Evolutionary conservation across 35 echinoderm and acorn worm species (phyloP), one percentile per base, ranked within the genome.

Genomic region (Antedon bifida): DNA sequence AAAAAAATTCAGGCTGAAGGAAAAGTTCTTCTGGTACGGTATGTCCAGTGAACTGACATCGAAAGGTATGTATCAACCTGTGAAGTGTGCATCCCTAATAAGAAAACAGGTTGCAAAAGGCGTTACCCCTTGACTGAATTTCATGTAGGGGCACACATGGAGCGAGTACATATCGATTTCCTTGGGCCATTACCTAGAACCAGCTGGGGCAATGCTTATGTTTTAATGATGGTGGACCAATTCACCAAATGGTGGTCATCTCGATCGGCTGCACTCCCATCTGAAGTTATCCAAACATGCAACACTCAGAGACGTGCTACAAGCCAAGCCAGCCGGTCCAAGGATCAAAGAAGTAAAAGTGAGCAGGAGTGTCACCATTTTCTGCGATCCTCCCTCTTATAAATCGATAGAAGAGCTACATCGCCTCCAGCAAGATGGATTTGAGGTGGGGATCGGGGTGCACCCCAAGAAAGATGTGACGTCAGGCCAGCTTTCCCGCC

Each of bases 231-330:
- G 30, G 76, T 86, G 23, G 75, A 77, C 36, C 85, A 86, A 55
- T 86, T 86, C 30, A 86, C 77, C 0, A 86, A 86, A 39, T 86
- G 85, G 85, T n/a, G n/a, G n/a, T n/a, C n/a, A n/a, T 30, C 81
- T 8, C 77, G 81, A 51, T 13, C 26, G 23, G 33, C 26, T 33
- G 77, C 85, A 0, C 33, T 87, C 29, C 77, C 77, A 26, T 34
- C 77, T 19, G 78, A 87, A 30, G 74, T 32, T n/a, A n/a, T n/a
- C n/a, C n/a, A n/a, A n/a, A n/a, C n/a, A n/a, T n/a, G n/a, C n/a
- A n/a, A n/a, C n/a, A 21, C 79, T 79, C 16, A 79, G 82, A 87
- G 29, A 26, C 14, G 74, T 56, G 34, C 79, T 74, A 0, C 29
- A 21, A 34, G 75, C 81, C 17, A 42, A 39, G 21, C 44, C 86